Base-by-base conservation (phyloP, 2,797 vertebrate genomes). In the Brachymystax lenok region DNA sequence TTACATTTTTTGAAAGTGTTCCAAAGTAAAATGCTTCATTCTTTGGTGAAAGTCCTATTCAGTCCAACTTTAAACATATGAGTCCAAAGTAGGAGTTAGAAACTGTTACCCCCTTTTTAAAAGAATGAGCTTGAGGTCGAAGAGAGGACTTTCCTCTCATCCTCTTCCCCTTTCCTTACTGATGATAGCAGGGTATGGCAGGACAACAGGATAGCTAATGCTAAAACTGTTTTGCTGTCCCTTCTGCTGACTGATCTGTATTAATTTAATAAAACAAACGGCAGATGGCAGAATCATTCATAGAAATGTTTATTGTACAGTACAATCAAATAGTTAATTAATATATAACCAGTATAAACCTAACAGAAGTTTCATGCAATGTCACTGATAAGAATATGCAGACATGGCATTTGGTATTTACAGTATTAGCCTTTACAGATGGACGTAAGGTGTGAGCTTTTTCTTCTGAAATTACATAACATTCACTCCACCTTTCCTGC, bases 361-460 rank as follows among this genome's bases (percentile, higher is more conserved):
- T 8, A 30, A 30, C 17, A 67, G 19, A 67, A 67, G 66, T 28
- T 16, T 67, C 66, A 67, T 67, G 66, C 66, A 67, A 19, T 67
- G 30, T 35, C 4, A 67, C 16, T 35, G 12, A 67, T 17, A 19
- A 19, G 17, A 30, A 30, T 67, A 67, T 14, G n/a, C 28, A 30
- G 12, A 67, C 27, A 33, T 30, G 24, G 24, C 24, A 24, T 67
- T 17, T 14, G 64, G 28, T 3, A 30, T 67, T 61, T 6, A n/a
- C 56, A 67, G 64, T 67, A 7, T 67, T 67, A 67, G 27, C 27
- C 27, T 30, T 67, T 67, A 27, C 16, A 67, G 28, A 67, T 16
- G 27, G 14, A 67, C 28, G 2, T 30, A 67, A 21, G n/a, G 64
- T 19, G 13, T 14, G 28, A 64, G 24, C 14, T 19, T 67, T 30